Percentiles rank a stretch among this genome's conserved stretches.
Evolutionary conservation across 2,888 invertebrate species (phyloP).

Genomic region (Ditula angustiorana): DNA sequence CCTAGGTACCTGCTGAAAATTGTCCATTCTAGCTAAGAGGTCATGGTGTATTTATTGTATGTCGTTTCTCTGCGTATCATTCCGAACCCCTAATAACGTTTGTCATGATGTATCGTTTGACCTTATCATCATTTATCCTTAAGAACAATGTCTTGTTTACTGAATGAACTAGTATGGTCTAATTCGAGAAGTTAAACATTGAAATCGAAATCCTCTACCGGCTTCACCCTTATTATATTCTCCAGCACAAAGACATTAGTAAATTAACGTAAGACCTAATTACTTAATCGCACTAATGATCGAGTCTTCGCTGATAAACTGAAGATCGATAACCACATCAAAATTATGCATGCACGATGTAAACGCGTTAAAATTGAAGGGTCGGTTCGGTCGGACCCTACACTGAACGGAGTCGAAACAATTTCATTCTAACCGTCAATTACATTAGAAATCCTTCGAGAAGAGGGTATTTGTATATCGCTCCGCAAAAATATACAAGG

Average conservation of each 20-base stretch:
- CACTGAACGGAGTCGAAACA: slow-evolving; percentile 40
- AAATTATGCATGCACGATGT: slow-evolving; percentile 35
- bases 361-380: slow-evolving; percentile 9
- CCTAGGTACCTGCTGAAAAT: too few relatives aligned
- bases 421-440: slow-evolving; percentile 70
- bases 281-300: not conserved
- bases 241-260: not conserved
- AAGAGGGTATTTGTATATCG: slow-evolving; percentile 63
- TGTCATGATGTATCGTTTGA: too few relatives aligned
- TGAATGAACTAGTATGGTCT: too few relatives aligned
- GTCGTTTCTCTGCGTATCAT: too few relatives aligned
- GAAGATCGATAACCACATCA: slow-evolving; percentile 29
- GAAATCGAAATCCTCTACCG: not conserved
- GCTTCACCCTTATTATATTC: not conserved
- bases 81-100: too few relatives aligned
- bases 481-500: slow-evolving; percentile 22
- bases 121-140: too few relatives aligned
- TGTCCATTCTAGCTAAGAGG: too few relatives aligned
- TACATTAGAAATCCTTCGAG: slow-evolving; percentile 73
- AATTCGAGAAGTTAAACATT: too few relatives aligned
- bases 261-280: slow-evolving; percentile 12
- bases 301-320: slow-evolving; percentile 1
- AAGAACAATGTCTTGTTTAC: too few relatives aligned
- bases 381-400: slow-evolving; percentile 27
- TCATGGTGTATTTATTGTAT: too few relatives aligned